A percentile compares a stretch with the other conserved stretches of the same genome.
phyloP scores from a whole-genome alignment of 2,888 invertebrate genomes.

The Leptinotarsa rubiginosa region DNA sequence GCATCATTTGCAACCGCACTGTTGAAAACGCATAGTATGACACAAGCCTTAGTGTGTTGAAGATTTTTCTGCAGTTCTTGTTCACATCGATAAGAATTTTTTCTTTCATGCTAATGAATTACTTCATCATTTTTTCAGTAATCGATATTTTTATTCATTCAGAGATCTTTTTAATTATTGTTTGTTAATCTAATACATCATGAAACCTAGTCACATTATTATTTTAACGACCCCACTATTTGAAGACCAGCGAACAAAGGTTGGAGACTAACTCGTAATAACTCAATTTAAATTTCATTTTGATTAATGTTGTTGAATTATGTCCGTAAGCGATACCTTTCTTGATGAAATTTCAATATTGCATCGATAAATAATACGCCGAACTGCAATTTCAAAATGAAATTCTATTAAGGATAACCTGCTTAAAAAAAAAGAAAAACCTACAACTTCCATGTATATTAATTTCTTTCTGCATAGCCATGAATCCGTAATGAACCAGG shows the following conservation, averaged over 20 bases:
- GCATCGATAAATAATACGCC: slow-evolving; percentile 24
- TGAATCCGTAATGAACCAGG: slow-evolving; percentile 26
- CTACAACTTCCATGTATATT: slow-evolving; percentile 26
- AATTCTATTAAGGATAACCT: slow-evolving; percentile 25
- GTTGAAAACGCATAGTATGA: too few relatives aligned
- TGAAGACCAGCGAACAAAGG: not conserved
- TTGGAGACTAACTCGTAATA: not conserved
- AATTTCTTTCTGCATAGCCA: slow-evolving; percentile 25
- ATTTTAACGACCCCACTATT: not conserved
- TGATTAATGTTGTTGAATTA: slow-evolving; percentile 21
- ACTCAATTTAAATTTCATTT: slow-evolving; percentile 20
- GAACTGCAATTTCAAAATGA: slow-evolving; percentile 23
- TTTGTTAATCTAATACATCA: too few relatives aligned
- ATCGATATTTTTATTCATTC: too few relatives aligned
- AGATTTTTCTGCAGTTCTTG: too few relatives aligned
- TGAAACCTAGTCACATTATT: too few relatives aligned
- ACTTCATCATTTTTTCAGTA: too few relatives aligned
- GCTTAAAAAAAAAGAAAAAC: slow-evolving; percentile 17
- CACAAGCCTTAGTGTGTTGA: too few relatives aligned
- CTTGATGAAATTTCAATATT: slow-evolving; percentile 25
- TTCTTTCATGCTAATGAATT: too few relatives aligned
- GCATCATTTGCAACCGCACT: too few relatives aligned
- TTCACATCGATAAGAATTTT: too few relatives aligned
- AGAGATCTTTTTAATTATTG: too few relatives aligned
- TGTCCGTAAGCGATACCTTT: slow-evolving; percentile 17